Base-by-base conservation (phyloP, 2,888 invertebrate species). In the Phaedon cochleariae region DNA sequence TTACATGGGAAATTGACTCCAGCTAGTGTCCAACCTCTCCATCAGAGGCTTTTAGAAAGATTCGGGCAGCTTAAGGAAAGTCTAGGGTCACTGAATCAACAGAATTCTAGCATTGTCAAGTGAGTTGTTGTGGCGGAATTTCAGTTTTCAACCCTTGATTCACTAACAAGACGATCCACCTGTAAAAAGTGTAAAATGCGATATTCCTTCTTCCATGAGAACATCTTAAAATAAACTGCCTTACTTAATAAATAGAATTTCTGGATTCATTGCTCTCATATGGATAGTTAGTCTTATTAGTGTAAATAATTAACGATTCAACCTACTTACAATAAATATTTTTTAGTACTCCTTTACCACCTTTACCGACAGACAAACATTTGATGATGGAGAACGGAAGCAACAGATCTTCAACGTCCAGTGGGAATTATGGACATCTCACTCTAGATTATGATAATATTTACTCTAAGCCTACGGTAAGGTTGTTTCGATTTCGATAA, bases 1-100 rank as follows among this genome's bases (percentile, higher is more conserved):
- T 82, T 97, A 26, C 97, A 98, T 77, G 95, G 94, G 0, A 88
- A 92, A 67, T 85, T 96, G 63, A 96, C 95, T 0, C 95, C 97
- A 0, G 85, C 92, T 0, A 94, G 92, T n/a, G 94, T 97, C 0
- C 94, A 94, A 71, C 97, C 97, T 0, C 83, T 98, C 72, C 97
- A 98, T 79, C 92, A 93, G 76, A 90, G 97, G 68, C 85, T 98
- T 45, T 88, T 95, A 46, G 95, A 97, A 80, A 87, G 96, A 68
- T 96, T 96, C 81, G 90, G 90, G 3, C 94, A 96, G 79, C 85
- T 97, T 67, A 90, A 92, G 72, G 92, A 93, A 73, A 92, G 92
- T 75, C 84, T 94, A 52, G 92, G 92, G 0, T 86, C 90, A 0
- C 84, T 90, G 12, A 87, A 90, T 72, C 84, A 90, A 4, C 92